These are phyloP conservation scores for Chionis minor DNA, from an alignment of 2,113 vertebrate species.

Conservation along the genomic window DNA sequence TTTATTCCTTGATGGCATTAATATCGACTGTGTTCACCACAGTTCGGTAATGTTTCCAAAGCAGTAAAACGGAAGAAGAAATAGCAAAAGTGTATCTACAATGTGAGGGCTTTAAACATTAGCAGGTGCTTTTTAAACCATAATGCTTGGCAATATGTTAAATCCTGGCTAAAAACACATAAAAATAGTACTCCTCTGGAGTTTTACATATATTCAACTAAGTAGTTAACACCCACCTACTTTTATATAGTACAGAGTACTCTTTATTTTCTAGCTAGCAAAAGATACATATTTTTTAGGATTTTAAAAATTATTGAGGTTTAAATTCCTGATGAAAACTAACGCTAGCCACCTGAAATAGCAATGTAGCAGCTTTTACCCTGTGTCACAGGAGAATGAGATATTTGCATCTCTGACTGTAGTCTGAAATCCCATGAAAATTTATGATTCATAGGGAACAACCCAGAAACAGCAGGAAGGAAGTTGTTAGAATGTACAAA, in stretches of 20 bases:
- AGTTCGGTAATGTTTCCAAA: not conserved
- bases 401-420: not conserved
- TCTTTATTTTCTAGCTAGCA: not conserved
- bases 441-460: not conserved
- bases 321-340: not conserved
- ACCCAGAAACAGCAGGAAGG: not conserved
- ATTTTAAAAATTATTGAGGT: not conserved
- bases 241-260: not conserved
- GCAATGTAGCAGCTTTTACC: not conserved
- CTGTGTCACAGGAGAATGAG: not conserved
- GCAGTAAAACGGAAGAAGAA: not conserved
- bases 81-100: not conserved
- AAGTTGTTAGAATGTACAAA: constrained; percentile 22
- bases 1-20: not conserved
- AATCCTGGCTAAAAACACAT: not conserved
- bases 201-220: not conserved
- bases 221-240: not conserved
- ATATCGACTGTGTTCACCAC: not conserved
- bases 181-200: not conserved
- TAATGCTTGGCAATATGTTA: not conserved
- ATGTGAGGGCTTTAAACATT: not conserved
- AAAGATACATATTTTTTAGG: not conserved
- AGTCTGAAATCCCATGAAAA: not conserved
- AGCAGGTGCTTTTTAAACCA: not conserved
- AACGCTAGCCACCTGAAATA: not conserved